These are phyloP conservation scores for Lamprotornis superbus DNA, from an alignment of 2,113 vertebrate genomes.

Conservation along the genomic window DNA sequence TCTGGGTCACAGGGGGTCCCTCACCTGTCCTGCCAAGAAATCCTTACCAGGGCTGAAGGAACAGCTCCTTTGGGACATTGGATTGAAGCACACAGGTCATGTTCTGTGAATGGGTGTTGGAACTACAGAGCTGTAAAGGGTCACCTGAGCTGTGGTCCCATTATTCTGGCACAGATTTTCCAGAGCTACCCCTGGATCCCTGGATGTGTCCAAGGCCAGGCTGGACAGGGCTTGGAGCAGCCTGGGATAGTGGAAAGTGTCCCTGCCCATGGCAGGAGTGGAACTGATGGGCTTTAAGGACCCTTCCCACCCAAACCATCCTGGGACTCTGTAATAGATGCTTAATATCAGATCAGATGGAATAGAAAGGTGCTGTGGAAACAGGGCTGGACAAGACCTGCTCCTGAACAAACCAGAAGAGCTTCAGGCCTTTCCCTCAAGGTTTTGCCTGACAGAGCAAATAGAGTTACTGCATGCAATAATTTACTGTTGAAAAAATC, in stretches of 20 bases:
- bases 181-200: neutral
- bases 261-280: neutral
- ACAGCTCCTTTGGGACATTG: neutral
- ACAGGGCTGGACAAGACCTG: neutral
- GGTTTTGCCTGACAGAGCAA: neutral
- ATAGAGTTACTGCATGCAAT: neutral
- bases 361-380: neutral
- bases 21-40: neutral
- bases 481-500: neutral
- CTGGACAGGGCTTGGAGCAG: rapidly evolving
- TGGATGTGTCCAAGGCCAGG: neutral
- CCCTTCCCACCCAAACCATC: neutral
- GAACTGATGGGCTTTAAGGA: neutral
- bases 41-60: neutral
- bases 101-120: neutral
- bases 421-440: neutral
- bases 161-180: neutral
- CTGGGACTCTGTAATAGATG: neutral
- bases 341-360: neutral
- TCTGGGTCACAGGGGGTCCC: neutral
- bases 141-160: neutral
- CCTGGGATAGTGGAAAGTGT: neutral
- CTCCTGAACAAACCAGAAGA: neutral
- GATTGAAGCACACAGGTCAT: no score
- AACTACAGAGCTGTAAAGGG: neutral